Evolutionary conservation across 2,797 vertebrate species (phyloP).

Genomic region (Gambusia yucatana): DNA sequence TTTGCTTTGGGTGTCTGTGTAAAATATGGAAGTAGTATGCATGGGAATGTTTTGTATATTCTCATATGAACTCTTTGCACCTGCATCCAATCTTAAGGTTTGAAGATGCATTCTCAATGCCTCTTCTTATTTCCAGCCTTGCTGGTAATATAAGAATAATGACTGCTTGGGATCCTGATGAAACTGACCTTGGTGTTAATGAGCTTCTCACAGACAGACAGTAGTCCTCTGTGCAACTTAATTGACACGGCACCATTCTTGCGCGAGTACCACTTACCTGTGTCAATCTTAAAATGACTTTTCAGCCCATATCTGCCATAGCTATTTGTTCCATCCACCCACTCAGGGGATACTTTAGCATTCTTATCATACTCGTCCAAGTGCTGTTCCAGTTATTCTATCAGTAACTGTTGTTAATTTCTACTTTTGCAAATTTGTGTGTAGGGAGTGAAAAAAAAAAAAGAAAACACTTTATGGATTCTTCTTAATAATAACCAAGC

Average conservation of each 20-base stretch:
- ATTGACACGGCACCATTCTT: conserved; percentile 69
- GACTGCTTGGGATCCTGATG: conserved; percentile 75
- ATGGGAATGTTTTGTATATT: conserved; percentile 15
- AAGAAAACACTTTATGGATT: conserved; percentile 45
- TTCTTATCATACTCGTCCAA: conserved; percentile 61
- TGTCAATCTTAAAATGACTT: conserved; percentile 74
- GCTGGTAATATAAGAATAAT: conserved; percentile 69
- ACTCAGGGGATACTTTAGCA: conserved; percentile 51
- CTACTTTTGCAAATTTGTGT: conserved; percentile 40
- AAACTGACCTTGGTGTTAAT: conserved; percentile 83
- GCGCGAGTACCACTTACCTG: conserved; percentile 69
- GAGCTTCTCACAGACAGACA: conserved; percentile 74
- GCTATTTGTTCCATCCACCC: conserved; percentile 63
- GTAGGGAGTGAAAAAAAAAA: conserved; percentile 28
- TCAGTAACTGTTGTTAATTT: conserved; percentile 42
- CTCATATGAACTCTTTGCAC: conserved; percentile 30
- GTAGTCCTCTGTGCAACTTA: conserved; percentile 54
- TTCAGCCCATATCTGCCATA: conserved; percentile 62
- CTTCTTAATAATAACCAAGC: conserved; percentile 53
- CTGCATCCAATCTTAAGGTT: conserved; percentile 18
- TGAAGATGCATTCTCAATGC: conserved; percentile 34
- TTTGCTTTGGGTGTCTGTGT: conserved; percentile 12
- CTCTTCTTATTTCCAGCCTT: conserved; percentile 54
- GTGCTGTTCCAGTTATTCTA: conserved; percentile 58
- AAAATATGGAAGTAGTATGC: not conserved